phyloP scores from a whole-genome alignment of 2,113 vertebrate species.

The Nannospalax galili region DNA sequence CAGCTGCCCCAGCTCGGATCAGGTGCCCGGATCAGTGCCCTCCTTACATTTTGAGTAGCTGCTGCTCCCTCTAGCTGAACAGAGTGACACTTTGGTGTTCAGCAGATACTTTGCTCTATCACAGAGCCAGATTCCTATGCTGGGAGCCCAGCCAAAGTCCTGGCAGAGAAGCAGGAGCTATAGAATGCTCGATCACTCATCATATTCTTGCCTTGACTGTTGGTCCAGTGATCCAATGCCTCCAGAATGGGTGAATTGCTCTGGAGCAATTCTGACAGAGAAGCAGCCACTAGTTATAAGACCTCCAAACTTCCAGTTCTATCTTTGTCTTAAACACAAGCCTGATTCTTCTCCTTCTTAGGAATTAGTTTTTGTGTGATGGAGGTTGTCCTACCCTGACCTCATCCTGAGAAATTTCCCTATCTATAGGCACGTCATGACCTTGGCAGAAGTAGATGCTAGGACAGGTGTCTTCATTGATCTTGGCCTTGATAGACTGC shows the following conservation, averaged over 20 bases:
- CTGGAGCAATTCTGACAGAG: neutral
- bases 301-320: neutral
- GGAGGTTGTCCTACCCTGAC: neutral
- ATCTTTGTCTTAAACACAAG: neutral
- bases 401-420: conserved; percentile 11
- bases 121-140: neutral
- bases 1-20: conserved; percentile 49
- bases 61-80: neutral
- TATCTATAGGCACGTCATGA: neutral
- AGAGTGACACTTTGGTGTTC: neutral
- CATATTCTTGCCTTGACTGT: neutral
- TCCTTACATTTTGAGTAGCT: conserved; percentile 2
- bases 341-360: neutral
- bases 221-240: neutral
- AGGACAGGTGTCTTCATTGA: conserved; percentile 37
- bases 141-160: neutral
- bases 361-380: conserved; percentile 6
- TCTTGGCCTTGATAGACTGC: conserved; percentile 19
- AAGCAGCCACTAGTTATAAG: neutral
- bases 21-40: neutral
- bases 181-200: neutral
- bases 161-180: conserved; percentile 1
- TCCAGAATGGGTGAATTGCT: neutral
- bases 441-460: neutral
- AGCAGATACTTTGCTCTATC: neutral